Percentiles rank a stretch among this genome's conserved stretches.
Evolutionary conservation across 2,888 invertebrate species (phyloP).

Genomic region (Epirrhoe alternata): DNA sequence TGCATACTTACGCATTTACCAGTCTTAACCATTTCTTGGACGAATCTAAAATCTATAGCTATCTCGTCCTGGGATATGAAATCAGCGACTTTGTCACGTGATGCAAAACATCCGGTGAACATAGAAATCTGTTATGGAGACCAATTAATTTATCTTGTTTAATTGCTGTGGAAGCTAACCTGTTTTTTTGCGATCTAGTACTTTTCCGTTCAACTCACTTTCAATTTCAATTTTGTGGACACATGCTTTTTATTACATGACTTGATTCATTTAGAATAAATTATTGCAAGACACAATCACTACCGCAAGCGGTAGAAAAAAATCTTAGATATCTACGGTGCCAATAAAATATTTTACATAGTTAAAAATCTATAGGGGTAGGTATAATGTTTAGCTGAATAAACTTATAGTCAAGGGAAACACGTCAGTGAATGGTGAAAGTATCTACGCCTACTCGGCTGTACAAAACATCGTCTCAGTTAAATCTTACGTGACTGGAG

Average conservation of each 20-base stretch:
- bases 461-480: neutral
- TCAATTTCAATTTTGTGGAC: constrained; percentile 22
- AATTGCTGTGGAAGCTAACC: constrained; percentile 32
- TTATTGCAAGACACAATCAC: no score
- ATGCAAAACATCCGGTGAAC: constrained; percentile 41
- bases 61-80: neutral
- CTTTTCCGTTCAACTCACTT: constrained; percentile 23
- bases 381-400: neutral
- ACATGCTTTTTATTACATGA: constrained; percentile 5
- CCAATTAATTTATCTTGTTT: constrained; percentile 37
- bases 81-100: constrained; percentile 9
- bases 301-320: no score
- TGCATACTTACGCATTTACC: neutral
- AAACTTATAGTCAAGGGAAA: constrained; percentile 19
- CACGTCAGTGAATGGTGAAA: constrained; percentile 34
- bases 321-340: no score
- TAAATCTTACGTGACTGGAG: constrained; percentile 23
- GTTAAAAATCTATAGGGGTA: no score
- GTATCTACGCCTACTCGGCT: constrained; percentile 16
- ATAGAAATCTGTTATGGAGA: constrained; percentile 31
- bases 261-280: neutral
- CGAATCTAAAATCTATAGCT: neutral
- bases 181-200: constrained; percentile 23
- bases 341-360: no score
- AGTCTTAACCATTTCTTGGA: neutral